Evolutionary conservation across 2,888 invertebrate species (phyloP).

Genomic region (Beris chalybata): DNA sequence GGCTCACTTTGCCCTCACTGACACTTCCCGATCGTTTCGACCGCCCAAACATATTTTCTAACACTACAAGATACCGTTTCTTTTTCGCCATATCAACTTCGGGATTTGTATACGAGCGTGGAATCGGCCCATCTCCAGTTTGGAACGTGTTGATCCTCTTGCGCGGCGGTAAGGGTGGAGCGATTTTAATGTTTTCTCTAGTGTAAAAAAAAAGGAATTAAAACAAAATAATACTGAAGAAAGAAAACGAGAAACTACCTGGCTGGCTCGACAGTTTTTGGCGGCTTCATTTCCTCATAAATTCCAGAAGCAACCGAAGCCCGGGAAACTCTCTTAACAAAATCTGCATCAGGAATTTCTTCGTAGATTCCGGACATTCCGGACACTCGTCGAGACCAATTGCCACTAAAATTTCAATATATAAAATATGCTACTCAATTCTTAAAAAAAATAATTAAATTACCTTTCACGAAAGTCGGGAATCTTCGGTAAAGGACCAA

Average conservation of each 20-base stretch:
- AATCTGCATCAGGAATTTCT: conserved; percentile 50
- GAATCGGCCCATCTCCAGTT: conserved; percentile 46
- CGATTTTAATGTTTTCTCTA: conserved; percentile 21
- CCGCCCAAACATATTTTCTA: conserved; percentile 46
- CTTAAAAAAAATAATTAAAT: neutral
- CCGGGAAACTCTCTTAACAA: conserved; percentile 47
- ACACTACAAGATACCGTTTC: conserved; percentile 45
- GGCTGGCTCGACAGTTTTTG: conserved; percentile 42
- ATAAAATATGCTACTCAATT: neutral
- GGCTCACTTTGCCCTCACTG: conserved; percentile 45
- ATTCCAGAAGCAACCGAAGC: conserved; percentile 54
- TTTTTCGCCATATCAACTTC: conserved; percentile 53
- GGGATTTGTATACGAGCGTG: conserved; percentile 54
- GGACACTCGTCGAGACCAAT: conserved; percentile 47
- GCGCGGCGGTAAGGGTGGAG: conserved; percentile 51
- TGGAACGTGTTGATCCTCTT: conserved; percentile 52
- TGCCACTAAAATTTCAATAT: conserved; percentile 31
- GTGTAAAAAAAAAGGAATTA: conserved; percentile 22
- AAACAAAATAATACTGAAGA: neutral
- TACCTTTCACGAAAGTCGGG: conserved; percentile 47
- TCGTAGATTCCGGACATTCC: conserved; percentile 55
- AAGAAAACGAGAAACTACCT: conserved; percentile 6
- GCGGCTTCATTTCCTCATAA: conserved; percentile 56
- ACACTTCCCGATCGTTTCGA: conserved; percentile 47
- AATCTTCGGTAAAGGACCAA: conserved; percentile 53